Evolutionary conservation across 2,113 vertebrate genomes (phyloP).

Genomic region (Excalfactoria chinensis): DNA sequence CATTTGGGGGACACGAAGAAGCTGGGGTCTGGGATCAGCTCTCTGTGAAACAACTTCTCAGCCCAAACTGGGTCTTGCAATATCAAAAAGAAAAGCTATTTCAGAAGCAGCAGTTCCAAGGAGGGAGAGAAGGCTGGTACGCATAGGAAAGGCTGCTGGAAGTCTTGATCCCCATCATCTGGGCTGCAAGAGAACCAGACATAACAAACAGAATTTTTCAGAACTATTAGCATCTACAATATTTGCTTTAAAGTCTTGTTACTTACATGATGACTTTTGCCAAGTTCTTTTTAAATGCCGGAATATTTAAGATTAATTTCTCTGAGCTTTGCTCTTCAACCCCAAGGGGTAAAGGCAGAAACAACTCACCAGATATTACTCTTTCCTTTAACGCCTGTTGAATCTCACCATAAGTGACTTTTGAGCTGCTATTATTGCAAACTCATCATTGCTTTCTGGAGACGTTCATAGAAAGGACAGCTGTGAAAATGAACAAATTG

Average conservation of each 20-base stretch:
- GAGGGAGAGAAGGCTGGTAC: background rate
- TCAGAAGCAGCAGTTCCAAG: background rate
- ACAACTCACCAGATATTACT: background rate
- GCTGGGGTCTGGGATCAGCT: background rate
- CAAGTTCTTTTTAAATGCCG: slow-evolving; percentile 22
- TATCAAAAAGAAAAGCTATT: background rate
- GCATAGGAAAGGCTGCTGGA: background rate
- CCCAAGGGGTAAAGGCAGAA: background rate
- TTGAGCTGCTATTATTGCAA: background rate
- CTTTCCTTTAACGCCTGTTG: background rate
- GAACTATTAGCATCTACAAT: background rate
- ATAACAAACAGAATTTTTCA: background rate
- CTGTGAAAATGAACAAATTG: background rate
- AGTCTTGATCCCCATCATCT: background rate
- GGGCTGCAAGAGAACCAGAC: background rate
- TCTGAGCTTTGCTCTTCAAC: background rate
- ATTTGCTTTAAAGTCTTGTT: slow-evolving; percentile 38
- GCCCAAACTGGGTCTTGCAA: rapidly evolving
- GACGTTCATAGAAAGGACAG: background rate
- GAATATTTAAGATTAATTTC: slow-evolving; percentile 19
- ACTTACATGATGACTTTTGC: slow-evolving; percentile 30
- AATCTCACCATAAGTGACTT: background rate
- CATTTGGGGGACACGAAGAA: rapidly evolving
- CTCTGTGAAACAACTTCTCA: background rate
- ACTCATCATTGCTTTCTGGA: background rate